These are phyloP conservation scores for Sarcoramphus papa DNA, from an alignment of 2,797 vertebrate species.

Conservation along the genomic window DNA sequence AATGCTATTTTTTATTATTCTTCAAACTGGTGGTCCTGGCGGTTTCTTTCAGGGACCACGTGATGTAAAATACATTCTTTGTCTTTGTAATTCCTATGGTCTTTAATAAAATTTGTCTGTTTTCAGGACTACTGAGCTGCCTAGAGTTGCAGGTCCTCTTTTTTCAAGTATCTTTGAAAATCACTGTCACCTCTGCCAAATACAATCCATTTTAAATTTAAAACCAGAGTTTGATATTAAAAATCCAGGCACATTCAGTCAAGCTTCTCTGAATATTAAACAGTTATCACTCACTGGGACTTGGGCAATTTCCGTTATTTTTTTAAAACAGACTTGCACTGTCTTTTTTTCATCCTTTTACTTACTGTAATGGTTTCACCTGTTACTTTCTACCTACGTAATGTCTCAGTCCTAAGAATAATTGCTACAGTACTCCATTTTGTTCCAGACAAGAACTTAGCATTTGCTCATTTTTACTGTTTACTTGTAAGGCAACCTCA, in stretches of 20 bases:
- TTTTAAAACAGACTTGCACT: neutral
- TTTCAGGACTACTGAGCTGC: neutral
- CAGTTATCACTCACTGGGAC: neutral
- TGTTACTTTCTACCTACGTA: neutral
- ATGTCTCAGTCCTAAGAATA: neutral
- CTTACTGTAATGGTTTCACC: neutral
- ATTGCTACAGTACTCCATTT: neutral
- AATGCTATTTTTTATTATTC: neutral
- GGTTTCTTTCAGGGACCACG: neutral
- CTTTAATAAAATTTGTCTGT: neutral
- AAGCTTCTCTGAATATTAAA: neutral
- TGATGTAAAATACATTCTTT: neutral
- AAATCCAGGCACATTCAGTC: neutral
- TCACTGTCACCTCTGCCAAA: neutral
- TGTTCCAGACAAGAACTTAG: neutral
- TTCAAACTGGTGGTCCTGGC: neutral
- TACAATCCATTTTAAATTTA: neutral
- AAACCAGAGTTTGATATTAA: neutral
- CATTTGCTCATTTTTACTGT: neutral
- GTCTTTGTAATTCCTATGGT: neutral
- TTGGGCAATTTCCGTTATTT: neutral
- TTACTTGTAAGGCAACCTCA: neutral
- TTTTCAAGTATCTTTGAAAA: neutral
- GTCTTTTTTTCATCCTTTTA: neutral
- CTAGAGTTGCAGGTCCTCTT: neutral